These are phyloP conservation scores for Lacerta bilineata DNA, from an alignment of 2,797 vertebrate species.

Conservation along the genomic window DNA sequence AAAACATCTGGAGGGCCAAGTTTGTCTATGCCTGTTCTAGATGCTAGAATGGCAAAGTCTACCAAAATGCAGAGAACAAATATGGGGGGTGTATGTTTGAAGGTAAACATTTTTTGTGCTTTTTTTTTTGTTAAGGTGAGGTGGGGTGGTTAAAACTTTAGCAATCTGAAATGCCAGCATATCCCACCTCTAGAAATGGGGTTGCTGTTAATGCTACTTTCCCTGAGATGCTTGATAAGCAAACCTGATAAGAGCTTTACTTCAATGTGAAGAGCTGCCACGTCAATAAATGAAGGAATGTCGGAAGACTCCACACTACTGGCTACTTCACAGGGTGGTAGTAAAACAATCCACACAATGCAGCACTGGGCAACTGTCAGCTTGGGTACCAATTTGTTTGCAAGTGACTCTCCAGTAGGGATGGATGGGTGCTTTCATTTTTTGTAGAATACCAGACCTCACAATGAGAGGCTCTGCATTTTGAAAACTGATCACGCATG, in stretches of 20 bases:
- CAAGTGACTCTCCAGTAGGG: not conserved
- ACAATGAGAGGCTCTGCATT: not conserved
- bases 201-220: not conserved
- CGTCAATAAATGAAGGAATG: not conserved
- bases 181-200: not conserved
- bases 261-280: not conserved
- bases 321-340: not conserved
- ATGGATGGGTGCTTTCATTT: not conserved
- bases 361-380: not conserved
- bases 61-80: not conserved
- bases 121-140: not conserved
- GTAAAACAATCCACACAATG: not conserved
- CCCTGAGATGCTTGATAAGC: not conserved
- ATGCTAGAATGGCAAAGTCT: not conserved
- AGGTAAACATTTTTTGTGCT: not conserved
- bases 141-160: not conserved
- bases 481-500: not conserved
- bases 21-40: not conserved
- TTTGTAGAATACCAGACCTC: not conserved
- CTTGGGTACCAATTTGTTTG: not conserved
- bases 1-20: too few relatives aligned
- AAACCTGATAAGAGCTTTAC: not conserved
- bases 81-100: not conserved
- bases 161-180: not conserved
- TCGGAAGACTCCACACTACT: not conserved